phyloP scores from a whole-genome alignment of 2,888 invertebrate genomes.

The Sthenelais limicola region DNA sequence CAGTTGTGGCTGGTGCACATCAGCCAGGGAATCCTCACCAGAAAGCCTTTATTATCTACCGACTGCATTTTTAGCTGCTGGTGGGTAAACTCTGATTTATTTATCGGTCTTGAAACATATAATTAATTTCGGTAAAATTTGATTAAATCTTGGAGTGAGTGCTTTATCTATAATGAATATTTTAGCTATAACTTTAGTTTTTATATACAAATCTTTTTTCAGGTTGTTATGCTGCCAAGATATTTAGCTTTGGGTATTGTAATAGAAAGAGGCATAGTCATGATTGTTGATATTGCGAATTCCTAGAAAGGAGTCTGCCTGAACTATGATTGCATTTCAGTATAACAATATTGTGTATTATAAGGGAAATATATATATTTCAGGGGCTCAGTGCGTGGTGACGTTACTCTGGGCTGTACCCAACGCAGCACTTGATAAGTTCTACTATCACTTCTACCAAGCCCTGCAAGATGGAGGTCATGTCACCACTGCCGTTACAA shows the following conservation, averaged over 20 bases:
- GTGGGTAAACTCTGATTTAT: constrained; percentile 45
- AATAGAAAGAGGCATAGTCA: neutral
- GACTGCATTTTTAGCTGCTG: constrained; percentile 61
- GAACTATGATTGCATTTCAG: no score
- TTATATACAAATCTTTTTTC: neutral
- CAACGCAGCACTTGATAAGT: constrained; percentile 60
- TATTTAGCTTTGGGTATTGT: neutral
- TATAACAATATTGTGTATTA: no score
- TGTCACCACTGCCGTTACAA: constrained; percentile 57
- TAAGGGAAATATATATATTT: no score
- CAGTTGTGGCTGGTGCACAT: constrained; percentile 60
- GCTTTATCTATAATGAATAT: neutral
- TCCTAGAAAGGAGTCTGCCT: no score
- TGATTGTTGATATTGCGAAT: neutral
- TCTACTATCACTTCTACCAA: constrained; percentile 65
- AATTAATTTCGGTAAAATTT: neutral
- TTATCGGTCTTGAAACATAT: neutral
- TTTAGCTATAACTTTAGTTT: neutral
- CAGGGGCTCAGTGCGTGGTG: constrained; percentile 68
- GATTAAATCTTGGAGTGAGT: neutral
- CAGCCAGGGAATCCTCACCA: constrained; percentile 49
- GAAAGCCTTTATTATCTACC: constrained; percentile 55
- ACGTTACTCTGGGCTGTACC: constrained; percentile 63
- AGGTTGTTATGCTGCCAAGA: neutral
- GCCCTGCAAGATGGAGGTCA: constrained; percentile 57